phyloP scores from a whole-genome alignment of 2,888 invertebrate species.

The Geotrupes spiniger region DNA sequence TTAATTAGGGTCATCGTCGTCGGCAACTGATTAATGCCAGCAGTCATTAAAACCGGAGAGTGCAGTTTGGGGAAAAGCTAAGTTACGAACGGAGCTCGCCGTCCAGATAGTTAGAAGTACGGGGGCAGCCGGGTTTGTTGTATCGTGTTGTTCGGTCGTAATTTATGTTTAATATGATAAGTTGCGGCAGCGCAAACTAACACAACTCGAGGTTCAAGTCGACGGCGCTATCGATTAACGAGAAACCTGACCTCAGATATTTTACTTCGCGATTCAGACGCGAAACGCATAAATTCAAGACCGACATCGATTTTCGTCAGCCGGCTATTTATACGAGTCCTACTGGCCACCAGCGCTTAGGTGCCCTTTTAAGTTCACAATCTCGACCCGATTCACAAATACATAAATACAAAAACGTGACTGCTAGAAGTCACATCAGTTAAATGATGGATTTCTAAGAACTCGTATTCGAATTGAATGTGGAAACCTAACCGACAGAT shows the following conservation, averaged over 20 bases:
- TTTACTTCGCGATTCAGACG: background rate
- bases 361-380: no score
- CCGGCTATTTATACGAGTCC: no score
- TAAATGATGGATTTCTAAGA: no score
- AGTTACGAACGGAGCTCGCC: background rate
- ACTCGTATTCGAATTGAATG: no score
- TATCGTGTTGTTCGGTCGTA: slow-evolving; percentile 1
- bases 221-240: background rate
- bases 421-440: no score
- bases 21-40: slow-evolving; percentile 2
- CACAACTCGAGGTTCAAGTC: slow-evolving; percentile 1
- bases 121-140: background rate
- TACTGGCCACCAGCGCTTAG: no score
- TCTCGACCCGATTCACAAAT: no score
- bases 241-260: background rate
- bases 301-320: no score
- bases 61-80: background rate
- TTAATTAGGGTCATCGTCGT: slow-evolving; percentile 7
- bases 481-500: no score
- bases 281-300: background rate
- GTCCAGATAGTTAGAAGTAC: no score
- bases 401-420: no score
- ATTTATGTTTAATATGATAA: slow-evolving; percentile 7
- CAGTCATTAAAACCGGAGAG: slow-evolving; percentile 3
- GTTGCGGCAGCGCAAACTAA: slow-evolving; percentile 2